Evolutionary conservation across 2,113 vertebrate genomes (phyloP), one percentile per base, ranked within the genome.

Genomic region (Gallinago undulata): DNA sequence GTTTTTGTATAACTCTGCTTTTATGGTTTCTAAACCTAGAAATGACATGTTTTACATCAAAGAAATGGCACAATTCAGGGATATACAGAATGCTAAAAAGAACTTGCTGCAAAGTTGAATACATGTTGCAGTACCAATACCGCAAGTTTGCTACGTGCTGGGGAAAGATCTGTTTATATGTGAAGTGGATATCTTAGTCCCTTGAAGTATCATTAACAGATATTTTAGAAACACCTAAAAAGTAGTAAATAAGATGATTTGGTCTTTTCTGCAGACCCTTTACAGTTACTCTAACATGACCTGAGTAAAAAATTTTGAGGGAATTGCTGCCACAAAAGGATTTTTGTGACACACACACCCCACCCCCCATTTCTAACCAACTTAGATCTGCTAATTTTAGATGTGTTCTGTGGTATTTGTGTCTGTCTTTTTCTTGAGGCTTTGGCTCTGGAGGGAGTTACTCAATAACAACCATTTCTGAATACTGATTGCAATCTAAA

Each of bases 401-500:
- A 91, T 87, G 14, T 0, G 0, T 84, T 75, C 56, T 76, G 94
- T 94, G 89, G 84, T 87, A 69, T 89, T 96, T 82, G 19, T 87
- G 88, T 92, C 59, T 95, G 79, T 74, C 56, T 92, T 73, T 80
- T 84, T 90, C 76, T 92, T 76, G 93, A 94, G 87, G 89, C 62
- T 95, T 93, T 94, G 91, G 62, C 77, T 96, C 81, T 91, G 33
- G 25, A 69, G 53, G 35, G 74, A 82, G 39, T 96, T 95, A 70
- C 84, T 95, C 93, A 92, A 7, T 68, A 84, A 84, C 84, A 88
- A 57, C 31, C 30, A 48, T 89, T 91, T 89, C 80, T 79, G 81
- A 76, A 68, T 79, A 30, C 69, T 69, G 84, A 76, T 87, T 93
- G 81, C 94, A 91, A 13, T 93, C 77, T 82, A 91, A 96, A 89